A percentile compares a stretch with the other conserved stretches of the same genome.
Conservation (phyloP, 2,113 vertebrate genomes). For the Acrocephalus arundinaceus region DNA sequence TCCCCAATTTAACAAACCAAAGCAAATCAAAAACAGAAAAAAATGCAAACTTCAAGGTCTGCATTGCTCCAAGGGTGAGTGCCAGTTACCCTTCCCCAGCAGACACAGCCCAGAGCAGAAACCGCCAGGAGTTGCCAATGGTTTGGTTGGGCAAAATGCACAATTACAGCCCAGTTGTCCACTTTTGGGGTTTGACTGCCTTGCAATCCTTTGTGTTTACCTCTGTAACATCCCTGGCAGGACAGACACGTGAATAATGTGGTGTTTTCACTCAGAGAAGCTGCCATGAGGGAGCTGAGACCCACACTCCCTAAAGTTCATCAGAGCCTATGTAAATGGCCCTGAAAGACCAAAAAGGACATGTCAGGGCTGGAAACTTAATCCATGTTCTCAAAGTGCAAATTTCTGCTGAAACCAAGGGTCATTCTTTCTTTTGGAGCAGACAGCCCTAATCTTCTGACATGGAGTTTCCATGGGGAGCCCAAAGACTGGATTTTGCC, state of each 20-base stretch:
- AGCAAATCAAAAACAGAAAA: not conserved
- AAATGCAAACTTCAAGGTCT: not conserved
- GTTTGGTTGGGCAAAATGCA: not conserved
- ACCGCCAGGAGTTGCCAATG: not conserved
- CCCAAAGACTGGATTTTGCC: not conserved
- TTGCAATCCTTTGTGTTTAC: not conserved
- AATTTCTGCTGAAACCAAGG: not conserved
- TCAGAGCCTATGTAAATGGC: not conserved
- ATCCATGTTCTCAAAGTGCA: not conserved
- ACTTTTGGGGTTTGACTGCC: not conserved
- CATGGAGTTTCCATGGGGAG: not conserved
- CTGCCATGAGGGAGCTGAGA: not conserved
- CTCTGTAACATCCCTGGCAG: not conserved
- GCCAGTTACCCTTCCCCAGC: not conserved
- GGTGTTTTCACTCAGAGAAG: not conserved
- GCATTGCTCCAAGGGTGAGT: not conserved
- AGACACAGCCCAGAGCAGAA: not conserved
- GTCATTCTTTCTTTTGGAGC: not conserved
- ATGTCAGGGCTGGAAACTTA: not conserved
- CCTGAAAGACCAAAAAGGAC: not conserved
- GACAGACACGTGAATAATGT: not conserved
- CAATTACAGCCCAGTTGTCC: not conserved
- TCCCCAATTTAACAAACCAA: not conserved
- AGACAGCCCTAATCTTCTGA: not conserved
- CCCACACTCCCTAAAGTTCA: not conserved